Evolutionary conservation across 2,797 vertebrate genomes (phyloP).

Genomic region (Tadarida brasiliensis): DNA sequence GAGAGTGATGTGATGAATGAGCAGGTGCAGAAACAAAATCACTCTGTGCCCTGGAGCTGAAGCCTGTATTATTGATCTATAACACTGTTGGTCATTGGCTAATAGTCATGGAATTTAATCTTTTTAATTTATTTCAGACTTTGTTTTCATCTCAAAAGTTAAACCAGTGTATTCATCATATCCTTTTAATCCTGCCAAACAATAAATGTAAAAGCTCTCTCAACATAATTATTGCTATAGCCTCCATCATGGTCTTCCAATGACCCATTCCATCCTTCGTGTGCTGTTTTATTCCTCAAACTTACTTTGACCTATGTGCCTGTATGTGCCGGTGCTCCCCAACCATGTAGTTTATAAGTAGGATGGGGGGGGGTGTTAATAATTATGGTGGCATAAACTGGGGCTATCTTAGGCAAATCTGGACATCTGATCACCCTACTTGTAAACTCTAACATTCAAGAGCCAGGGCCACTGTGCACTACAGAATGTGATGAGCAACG

Average conservation of each 20-base stretch:
- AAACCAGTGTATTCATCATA: background rate
- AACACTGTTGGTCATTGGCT: background rate
- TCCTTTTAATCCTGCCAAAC: background rate
- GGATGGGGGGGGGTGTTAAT: background rate
- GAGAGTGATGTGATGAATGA: background rate
- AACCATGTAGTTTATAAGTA: background rate
- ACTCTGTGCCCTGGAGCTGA: background rate
- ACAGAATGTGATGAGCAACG: background rate
- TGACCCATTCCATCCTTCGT: background rate
- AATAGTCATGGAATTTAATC: background rate
- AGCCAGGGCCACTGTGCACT: background rate
- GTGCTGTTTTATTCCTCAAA: background rate
- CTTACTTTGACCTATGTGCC: background rate
- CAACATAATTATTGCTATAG: background rate
- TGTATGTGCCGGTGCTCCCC: background rate
- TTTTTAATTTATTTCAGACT: background rate
- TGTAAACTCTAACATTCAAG: background rate
- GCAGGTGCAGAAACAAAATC: background rate
- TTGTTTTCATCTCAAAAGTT: constrained; percentile 45
- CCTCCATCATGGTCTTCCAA: background rate
- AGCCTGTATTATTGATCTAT: background rate
- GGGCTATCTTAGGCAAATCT: background rate
- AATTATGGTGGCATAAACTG: background rate
- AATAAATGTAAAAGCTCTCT: background rate
- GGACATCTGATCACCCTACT: background rate